Conservation (phyloP, 2,888 invertebrate species). For the Aspidapion aeneum region DNA sequence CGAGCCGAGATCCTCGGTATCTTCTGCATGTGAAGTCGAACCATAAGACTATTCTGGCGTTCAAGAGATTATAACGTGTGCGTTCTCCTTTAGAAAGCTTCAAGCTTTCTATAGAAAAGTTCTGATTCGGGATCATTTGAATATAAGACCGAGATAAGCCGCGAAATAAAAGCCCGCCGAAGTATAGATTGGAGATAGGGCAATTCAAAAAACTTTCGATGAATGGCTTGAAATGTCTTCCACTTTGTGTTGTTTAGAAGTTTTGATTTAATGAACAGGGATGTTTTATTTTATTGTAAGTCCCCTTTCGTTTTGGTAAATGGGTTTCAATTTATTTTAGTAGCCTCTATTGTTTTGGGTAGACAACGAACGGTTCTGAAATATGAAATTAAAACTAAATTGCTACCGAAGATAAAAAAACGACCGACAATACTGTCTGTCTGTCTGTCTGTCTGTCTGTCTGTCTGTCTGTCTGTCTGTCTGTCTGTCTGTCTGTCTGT, state of each 20-base stretch:
- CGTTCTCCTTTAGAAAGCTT: background rate
- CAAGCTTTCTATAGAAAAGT: background rate
- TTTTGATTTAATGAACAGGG: conserved; percentile 4
- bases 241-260: conserved; percentile 15
- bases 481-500: too few relatives aligned
- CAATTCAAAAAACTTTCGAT: conserved; percentile 9
- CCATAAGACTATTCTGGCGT: too few relatives aligned
- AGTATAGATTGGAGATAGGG: background rate
- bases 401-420: too few relatives aligned
- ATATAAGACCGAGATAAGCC: background rate
- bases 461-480: too few relatives aligned
- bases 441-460: too few relatives aligned
- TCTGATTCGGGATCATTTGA: background rate
- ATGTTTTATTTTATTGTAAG: background rate
- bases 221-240: conserved; percentile 22
- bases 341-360: background rate
- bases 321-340: background rate
- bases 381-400: too few relatives aligned
- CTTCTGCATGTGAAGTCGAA: too few relatives aligned
- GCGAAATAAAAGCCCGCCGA: background rate
- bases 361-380: too few relatives aligned
- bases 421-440: too few relatives aligned
- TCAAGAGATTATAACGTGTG: too few relatives aligned
- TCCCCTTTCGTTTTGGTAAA: background rate
- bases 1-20: too few relatives aligned